Evolutionary conservation across 53 echinoderm and acorn worm species (phyloP), one percentile per base, ranked within the genome.

Genomic region (Luidia sarsii): DNA sequence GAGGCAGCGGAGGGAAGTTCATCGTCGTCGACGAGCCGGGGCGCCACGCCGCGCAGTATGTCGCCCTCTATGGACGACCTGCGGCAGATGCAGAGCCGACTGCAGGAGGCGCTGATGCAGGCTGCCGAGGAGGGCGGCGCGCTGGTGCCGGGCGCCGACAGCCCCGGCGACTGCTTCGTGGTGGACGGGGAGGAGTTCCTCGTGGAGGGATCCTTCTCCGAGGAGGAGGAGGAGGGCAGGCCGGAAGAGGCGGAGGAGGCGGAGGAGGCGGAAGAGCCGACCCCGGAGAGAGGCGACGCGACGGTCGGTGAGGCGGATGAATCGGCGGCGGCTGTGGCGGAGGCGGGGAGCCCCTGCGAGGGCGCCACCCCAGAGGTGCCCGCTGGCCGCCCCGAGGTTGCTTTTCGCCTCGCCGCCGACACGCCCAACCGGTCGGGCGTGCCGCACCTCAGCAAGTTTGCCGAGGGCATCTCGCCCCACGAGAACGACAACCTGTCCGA

Each of bases 391-490:
- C 23, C 45, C 1, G 36, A n/a, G n/a, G 36, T 7, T 41, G 24
- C n/a, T 0, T 53, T 35, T 0, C 45, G 65, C 3, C 50, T 36
- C 18, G 16, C 33, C 10, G 19, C 80, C 1, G 37, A 80, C 48
- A 66, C 57, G 33, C 95, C 95, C 10, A 95, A 95, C 59, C 84
- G 87, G 38, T 95, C 95, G 0, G 97, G 97, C 4, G 90, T 97
- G 13, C 97, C 97, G 8, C 88, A 93, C 50, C 16, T 85, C 64
- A 72, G 79, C 8, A 97, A 97, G 35, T 97, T 97, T 75, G 91
- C 97, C n/a, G 86, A 67, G 41, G 90, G 91, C 22, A 97, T 97
- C 75, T 83, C 93, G 0, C 97, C 97, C 38, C 92, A 97, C 57
- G 88, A 91, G 36, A 86, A 91, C 28, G 93, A 86, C 10, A 91